Evolutionary conservation across 2,113 vertebrate species (phyloP).

Genomic region (Prinia subflava): DNA sequence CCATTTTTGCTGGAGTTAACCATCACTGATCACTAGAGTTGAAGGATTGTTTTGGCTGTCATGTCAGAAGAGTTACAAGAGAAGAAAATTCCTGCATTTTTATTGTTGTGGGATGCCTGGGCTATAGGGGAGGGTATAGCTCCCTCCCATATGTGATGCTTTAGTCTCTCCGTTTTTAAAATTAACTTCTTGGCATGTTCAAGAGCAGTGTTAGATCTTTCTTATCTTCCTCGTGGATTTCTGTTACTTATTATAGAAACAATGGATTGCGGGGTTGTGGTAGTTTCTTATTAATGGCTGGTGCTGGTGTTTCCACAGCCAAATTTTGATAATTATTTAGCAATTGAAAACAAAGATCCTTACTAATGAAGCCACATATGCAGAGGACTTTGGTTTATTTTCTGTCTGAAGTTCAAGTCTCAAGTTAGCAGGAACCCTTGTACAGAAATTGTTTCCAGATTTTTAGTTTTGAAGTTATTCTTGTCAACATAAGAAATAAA

Average conservation of each 20-base stretch:
- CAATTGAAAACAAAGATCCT: neutral
- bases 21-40: neutral
- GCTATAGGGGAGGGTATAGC: neutral
- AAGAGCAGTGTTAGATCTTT: neutral
- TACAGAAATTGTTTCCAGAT: neutral
- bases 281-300: neutral
- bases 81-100: neutral
- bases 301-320: neutral
- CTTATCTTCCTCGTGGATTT: neutral
- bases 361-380: neutral
- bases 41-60: neutral
- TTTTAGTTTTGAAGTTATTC: neutral
- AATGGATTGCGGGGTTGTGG: fast-evolving
- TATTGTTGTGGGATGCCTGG: neutral
- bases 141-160: neutral
- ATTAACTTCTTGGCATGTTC: neutral
- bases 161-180: neutral
- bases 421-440: neutral
- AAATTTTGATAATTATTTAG: neutral
- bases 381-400: neutral
- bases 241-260: neutral
- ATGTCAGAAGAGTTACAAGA: neutral
- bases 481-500: neutral
- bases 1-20: neutral
- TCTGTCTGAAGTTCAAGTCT: neutral